Percentiles rank a stretch among this genome's conserved stretches.
Conservation (phyloP, 2,888 invertebrate species). For the Rhingia campestris region DNA sequence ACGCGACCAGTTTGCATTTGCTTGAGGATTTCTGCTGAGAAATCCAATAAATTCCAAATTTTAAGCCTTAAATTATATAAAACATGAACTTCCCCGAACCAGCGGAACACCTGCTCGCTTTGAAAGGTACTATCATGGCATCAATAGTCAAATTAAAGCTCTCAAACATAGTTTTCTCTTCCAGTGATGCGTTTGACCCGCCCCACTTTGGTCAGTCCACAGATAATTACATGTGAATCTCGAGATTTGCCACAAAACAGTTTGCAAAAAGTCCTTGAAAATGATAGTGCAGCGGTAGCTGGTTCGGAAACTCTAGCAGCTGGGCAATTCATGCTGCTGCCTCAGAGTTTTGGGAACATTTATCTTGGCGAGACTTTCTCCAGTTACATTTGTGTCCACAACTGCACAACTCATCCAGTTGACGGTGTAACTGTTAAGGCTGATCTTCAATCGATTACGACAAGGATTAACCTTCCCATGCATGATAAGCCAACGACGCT, state of each 20-base stretch:
- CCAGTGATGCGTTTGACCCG: slow-evolving; percentile 96
- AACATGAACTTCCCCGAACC: slow-evolving; percentile 80
- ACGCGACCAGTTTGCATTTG: not conserved
- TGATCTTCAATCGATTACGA: slow-evolving; percentile 96
- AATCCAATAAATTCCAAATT: not conserved
- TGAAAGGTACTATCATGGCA: slow-evolving; percentile 78
- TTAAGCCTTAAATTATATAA: not conserved
- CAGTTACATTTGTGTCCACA: slow-evolving; percentile 98
- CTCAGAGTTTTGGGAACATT: slow-evolving; percentile 98
- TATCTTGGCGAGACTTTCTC: slow-evolving; percentile 99
- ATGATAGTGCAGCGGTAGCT: slow-evolving; percentile 92
- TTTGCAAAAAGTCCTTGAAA: slow-evolving; percentile 89
- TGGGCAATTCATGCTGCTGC: slow-evolving; percentile 95
- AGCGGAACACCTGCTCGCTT: slow-evolving; percentile 81
- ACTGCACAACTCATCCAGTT: slow-evolving; percentile 92
- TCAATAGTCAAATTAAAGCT: too few species aligned
- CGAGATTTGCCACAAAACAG: slow-evolving; percentile 93
- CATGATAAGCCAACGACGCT: slow-evolving; percentile 86
- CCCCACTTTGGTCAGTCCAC: slow-evolving; percentile 92
- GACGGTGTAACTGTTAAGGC: slow-evolving; percentile 86
- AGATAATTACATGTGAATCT: slow-evolving; percentile 92
- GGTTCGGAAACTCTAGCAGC: slow-evolving; percentile 89
- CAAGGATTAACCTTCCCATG: slow-evolving; percentile 91
- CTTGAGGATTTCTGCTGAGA: not conserved
- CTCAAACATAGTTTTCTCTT: not conserved